A percentile compares a stretch with the other conserved stretches of the same genome.
phyloP scores from a whole-genome alignment of 1,140 invertebrate genomes.

The Dreissena polymorpha region DNA sequence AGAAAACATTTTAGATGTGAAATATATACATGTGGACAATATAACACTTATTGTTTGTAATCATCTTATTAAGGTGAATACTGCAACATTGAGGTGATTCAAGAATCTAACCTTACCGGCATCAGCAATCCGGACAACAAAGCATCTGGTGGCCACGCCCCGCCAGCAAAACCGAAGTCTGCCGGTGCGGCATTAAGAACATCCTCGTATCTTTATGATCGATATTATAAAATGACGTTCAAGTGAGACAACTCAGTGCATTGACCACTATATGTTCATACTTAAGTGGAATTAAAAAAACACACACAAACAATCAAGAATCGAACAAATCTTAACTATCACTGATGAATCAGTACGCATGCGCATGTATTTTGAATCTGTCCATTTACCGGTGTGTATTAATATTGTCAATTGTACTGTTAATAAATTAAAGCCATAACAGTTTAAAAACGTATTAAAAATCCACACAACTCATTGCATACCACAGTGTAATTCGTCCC shows the following conservation, averaged over 20 bases:
- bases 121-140: background rate
- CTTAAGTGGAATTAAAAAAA: too few relatives aligned
- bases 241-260: background rate
- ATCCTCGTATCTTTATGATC: constrained; percentile 8
- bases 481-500: too few relatives aligned
- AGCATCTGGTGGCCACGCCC: background rate
- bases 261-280: too few relatives aligned
- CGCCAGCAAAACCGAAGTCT: background rate
- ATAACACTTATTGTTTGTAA: background rate
- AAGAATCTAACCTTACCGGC: background rate
- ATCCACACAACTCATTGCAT: too few relatives aligned
- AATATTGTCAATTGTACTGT: too few relatives aligned
- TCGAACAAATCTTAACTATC: too few relatives aligned
- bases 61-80: background rate
- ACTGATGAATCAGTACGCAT: too few relatives aligned
- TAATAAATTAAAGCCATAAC: too few relatives aligned
- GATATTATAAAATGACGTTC: constrained; percentile 30
- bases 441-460: too few relatives aligned
- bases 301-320: too few relatives aligned
- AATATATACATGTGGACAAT: background rate
- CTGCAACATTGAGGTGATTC: constrained; percentile 14
- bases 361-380: too few relatives aligned
- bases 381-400: too few relatives aligned
- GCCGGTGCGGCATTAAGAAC: constrained; percentile 23
- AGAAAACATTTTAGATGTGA: background rate